Percentiles rank a stretch among this genome's conserved stretches.
phyloP scores from a whole-genome alignment of 2,888 invertebrate genomes.

The Archaeoteleia sp. region DNA sequence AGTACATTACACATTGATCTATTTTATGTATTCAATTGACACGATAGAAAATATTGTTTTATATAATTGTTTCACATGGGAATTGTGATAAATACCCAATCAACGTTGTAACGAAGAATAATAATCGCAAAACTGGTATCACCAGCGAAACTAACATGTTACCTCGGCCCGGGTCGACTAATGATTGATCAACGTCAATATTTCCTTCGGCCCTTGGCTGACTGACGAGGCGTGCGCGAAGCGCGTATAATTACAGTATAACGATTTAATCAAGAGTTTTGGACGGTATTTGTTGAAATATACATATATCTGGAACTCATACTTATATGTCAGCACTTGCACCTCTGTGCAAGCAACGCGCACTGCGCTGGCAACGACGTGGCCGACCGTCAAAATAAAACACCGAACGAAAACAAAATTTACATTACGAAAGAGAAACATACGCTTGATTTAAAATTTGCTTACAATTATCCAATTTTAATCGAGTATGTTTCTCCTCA shows the following conservation, averaged over 20 bases:
- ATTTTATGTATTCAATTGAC: too few relatives aligned
- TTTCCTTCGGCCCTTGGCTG: slow-evolving; percentile 34
- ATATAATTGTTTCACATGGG: too few relatives aligned
- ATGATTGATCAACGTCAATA: slow-evolving; percentile 35
- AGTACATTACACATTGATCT: too few relatives aligned
- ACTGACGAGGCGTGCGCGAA: slow-evolving; percentile 44
- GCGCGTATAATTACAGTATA: slow-evolving; percentile 47
- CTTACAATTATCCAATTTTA: too few relatives aligned
- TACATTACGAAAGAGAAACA: not conserved
- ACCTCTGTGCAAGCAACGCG: slow-evolving; percentile 19
- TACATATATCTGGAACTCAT: slow-evolving; percentile 52
- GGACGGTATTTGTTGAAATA: slow-evolving; percentile 53
- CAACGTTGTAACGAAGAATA: too few relatives aligned
- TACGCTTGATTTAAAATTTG: too few relatives aligned
- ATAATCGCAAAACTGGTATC: not conserved
- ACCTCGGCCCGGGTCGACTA: slow-evolving; percentile 41
- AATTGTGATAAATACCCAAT: too few relatives aligned
- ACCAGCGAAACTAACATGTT: too few relatives aligned
- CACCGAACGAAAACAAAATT: not conserved
- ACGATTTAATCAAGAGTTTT: slow-evolving; percentile 53
- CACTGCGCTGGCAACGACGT: slow-evolving; percentile 19
- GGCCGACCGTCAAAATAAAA: slow-evolving; percentile 15
- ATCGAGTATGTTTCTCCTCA: too few relatives aligned
- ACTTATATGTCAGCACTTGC: slow-evolving; percentile 31
- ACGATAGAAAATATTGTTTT: too few relatives aligned